A percentile compares a stretch with the other conserved stretches of the same genome.
phyloP scores from a whole-genome alignment of 2,797 vertebrate genomes.

The Acipenser oxyrinchus region DNA sequence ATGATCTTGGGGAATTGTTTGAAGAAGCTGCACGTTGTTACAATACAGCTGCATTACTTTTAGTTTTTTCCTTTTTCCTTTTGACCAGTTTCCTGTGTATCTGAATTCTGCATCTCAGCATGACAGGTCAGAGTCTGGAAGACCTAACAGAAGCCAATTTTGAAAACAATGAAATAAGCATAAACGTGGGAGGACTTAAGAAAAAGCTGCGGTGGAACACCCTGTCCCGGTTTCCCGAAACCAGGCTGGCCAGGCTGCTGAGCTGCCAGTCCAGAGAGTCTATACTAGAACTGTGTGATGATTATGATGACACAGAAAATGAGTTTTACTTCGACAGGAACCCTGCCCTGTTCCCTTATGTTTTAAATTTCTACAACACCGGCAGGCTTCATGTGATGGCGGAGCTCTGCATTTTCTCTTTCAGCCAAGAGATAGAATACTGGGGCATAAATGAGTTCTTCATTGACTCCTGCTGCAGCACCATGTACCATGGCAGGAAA shows the following conservation, averaged over 20 bases:
- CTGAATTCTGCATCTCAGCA: conserved; percentile 47
- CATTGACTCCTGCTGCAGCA: conserved; percentile 91
- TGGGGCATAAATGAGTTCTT: conserved; percentile 98
- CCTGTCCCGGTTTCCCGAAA: conserved; percentile 85
- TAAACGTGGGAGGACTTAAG: conserved; percentile 94
- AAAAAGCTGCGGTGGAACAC: conserved; percentile 77
- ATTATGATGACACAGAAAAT: conserved; percentile 86
- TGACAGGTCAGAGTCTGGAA: conserved; percentile 75
- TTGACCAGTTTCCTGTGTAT: conserved; percentile 18
- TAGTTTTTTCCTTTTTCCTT: conserved; percentile 8
- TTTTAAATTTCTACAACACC: conserved; percentile 92
- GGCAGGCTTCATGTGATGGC: conserved; percentile 91
- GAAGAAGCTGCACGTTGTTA: no score
- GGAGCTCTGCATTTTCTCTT: conserved; percentile 92
- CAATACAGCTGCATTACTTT: no score
- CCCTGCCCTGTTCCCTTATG: conserved; percentile 87
- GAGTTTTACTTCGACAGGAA: conserved; percentile 98
- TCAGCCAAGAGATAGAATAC: conserved; percentile 98
- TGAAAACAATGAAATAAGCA: conserved; percentile 77
- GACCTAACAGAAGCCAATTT: conserved; percentile 53
- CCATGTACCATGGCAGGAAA: conserved; percentile 86
- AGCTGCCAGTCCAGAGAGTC: conserved; percentile 86
- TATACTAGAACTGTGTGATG: conserved; percentile 89
- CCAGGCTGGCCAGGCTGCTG: conserved; percentile 81
- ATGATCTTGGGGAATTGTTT: no score